phyloP scores from a whole-genome alignment of 2,113 vertebrate genomes.

The Xiphophorus maculatus region DNA sequence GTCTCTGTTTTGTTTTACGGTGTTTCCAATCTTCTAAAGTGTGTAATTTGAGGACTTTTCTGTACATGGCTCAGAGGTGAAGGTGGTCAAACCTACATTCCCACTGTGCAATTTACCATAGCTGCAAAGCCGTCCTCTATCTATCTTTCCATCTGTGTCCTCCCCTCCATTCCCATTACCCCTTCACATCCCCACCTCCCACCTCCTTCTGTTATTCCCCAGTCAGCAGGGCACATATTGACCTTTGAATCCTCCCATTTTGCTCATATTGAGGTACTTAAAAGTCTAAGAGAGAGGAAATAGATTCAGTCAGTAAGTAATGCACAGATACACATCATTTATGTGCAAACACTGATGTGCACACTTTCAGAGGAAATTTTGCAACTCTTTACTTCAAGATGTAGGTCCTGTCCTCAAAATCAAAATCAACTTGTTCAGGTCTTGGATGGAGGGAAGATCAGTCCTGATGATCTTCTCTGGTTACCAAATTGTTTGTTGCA shows the following conservation, averaged over 20 bases:
- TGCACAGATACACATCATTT: not conserved
- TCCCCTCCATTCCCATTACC: not conserved
- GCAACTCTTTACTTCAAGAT: slow-evolving; percentile 7
- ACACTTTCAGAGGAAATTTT: not conserved
- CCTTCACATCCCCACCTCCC: not conserved
- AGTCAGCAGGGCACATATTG: slow-evolving; percentile 37
- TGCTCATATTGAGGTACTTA: slow-evolving; percentile 21
- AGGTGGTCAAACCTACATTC: slow-evolving; percentile 18
- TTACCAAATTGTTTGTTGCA: too few species aligned
- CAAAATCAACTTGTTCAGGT: too few species aligned
- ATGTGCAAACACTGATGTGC: not conserved
- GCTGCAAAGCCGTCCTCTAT: not conserved
- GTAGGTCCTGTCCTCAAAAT: not conserved
- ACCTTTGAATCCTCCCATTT: slow-evolving; percentile 43
- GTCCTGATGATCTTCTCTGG: too few species aligned
- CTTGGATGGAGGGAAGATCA: too few species aligned
- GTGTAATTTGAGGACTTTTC: slow-evolving; percentile 25
- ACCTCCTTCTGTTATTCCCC: slow-evolving; percentile 32
- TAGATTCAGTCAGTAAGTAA: slow-evolving; percentile 13
- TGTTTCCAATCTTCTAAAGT: slow-evolving; percentile 6
- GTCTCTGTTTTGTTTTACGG: slow-evolving; percentile 13
- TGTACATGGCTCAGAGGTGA: slow-evolving; percentile 1
- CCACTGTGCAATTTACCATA: slow-evolving; percentile 24
- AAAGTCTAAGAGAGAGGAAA: slow-evolving; percentile 28
- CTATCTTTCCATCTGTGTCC: slow-evolving; percentile 21